Conservation (phyloP, 35 echinoderm and acorn worm genomes). For the Lytechinus variegatus region DNA sequence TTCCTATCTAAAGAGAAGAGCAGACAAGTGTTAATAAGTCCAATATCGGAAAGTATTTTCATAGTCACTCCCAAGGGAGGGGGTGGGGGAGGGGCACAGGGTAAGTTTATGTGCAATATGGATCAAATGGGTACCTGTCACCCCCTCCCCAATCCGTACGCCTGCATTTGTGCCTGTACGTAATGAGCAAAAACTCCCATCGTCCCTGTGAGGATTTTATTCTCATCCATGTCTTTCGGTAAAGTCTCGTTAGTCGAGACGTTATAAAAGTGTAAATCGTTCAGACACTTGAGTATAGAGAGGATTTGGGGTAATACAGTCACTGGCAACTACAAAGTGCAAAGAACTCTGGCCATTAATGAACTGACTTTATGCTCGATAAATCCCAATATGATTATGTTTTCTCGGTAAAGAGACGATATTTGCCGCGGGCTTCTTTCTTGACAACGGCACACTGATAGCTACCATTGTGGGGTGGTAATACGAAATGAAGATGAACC, state of each 20-base stretch:
- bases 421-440: not conserved
- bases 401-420: not conserved
- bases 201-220: not conserved
- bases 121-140: not conserved
- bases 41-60: no score
- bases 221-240: not conserved
- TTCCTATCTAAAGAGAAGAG: no score
- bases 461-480: not conserved
- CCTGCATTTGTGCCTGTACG: no score
- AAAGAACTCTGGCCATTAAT: not conserved
- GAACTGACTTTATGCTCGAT: not conserved
- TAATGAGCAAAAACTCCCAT: no score
- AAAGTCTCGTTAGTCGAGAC: not conserved
- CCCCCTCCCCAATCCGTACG: not conserved
- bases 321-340: not conserved
- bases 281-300: not conserved
- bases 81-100: no score
- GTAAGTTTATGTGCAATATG: no score
- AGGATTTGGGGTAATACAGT: not conserved
- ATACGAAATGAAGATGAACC: not conserved
- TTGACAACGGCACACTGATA: not conserved
- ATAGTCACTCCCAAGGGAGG: no score
- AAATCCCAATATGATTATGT: not conserved
- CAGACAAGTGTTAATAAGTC: no score
- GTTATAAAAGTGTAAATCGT: not conserved